A percentile compares a stretch with the other conserved stretches of the same genome.
These are phyloP conservation scores for Oreochromis aureus DNA, from an alignment of 2,113 vertebrate species.

Conservation along the genomic window DNA sequence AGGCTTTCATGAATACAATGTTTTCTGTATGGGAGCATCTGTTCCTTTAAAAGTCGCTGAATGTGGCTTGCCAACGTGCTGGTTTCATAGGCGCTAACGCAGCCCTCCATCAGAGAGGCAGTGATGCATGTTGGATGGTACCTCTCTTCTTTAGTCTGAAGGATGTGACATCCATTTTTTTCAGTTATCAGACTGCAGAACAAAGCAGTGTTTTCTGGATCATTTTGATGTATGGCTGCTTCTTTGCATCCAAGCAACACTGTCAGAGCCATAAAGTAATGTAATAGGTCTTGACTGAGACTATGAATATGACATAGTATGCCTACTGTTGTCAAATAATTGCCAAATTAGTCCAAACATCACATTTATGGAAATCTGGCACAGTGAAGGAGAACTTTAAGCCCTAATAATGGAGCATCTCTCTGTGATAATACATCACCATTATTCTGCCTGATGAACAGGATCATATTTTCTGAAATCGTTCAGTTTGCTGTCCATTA, in stretches of 20 bases:
- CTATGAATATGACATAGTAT: neutral
- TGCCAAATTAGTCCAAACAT: neutral
- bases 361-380: neutral
- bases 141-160: neutral
- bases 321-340: neutral
- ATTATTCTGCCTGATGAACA: neutral
- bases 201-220: neutral
- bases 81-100: neutral
- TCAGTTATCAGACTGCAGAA: neutral
- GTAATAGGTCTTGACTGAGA: neutral
- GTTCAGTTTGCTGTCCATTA: neutral
- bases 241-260: neutral
- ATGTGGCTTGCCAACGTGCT: neutral
- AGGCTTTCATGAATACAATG: accelerated
- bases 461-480: neutral
- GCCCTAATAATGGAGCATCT: neutral
- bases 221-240: neutral
- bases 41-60: neutral
- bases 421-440: neutral
- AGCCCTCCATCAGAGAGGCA: neutral
- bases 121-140: accelerated
- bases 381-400: neutral
- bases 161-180: neutral
- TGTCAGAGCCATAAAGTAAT: neutral
- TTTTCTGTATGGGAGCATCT: accelerated